phyloP scores from a whole-genome alignment of 1,140 invertebrate species.

The Philotrypesis tridentata region DNA sequence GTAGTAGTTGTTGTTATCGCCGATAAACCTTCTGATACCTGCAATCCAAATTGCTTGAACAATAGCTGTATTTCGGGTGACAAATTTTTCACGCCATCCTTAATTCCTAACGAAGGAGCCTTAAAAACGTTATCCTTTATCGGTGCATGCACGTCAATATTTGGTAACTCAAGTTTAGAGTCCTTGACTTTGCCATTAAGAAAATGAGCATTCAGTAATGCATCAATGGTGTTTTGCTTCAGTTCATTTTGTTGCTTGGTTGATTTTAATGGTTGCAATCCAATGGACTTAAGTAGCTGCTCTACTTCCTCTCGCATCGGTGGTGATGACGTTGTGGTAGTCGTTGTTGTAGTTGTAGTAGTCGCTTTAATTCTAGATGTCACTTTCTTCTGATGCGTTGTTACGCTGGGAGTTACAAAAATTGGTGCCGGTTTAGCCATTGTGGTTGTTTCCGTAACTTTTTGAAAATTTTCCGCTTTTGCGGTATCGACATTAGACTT shows the following conservation, averaged over 20 bases:
- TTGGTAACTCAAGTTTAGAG: neutral
- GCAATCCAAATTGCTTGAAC: constrained; percentile 68
- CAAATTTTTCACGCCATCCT: constrained; percentile 64
- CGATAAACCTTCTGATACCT: constrained; percentile 46
- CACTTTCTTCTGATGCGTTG: constrained; percentile 38
- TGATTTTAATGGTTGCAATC: constrained; percentile 56
- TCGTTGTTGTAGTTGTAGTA: neutral
- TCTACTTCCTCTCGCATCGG: constrained; percentile 68
- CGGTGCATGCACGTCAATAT: constrained; percentile 51
- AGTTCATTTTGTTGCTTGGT: neutral
- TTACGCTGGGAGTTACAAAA: constrained; percentile 64
- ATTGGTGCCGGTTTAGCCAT: constrained; percentile 53
- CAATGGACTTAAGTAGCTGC: constrained; percentile 69
- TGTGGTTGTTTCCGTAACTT: neutral
- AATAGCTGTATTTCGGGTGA: constrained; percentile 67
- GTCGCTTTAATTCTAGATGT: constrained; percentile 29
- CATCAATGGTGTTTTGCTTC: neutral
- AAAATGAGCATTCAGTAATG: neutral
- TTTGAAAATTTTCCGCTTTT: constrained; percentile 29
- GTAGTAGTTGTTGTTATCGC: constrained; percentile 52
- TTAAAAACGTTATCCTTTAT: constrained; percentile 61
- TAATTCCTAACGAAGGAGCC: constrained; percentile 53
- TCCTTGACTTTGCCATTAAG: neutral
- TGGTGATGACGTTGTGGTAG: constrained; percentile 46
- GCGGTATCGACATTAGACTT: constrained; percentile 8